These are phyloP conservation scores for Callimorpha dominula DNA, from an alignment of 2,888 invertebrate species.

Conservation along the genomic window DNA sequence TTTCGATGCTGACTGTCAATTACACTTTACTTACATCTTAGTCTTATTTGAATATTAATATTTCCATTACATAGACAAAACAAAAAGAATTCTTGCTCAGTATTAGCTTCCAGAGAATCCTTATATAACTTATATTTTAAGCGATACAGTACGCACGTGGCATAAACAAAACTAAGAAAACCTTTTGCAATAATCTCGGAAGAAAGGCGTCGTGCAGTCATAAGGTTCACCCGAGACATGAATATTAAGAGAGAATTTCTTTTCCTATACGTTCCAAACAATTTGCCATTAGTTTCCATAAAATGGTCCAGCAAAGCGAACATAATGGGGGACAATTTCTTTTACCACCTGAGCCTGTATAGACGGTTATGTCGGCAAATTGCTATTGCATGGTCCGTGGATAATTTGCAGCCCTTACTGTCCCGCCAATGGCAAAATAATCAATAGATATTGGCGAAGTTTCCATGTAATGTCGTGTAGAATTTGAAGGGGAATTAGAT, in stretches of 20 bases:
- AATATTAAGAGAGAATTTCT: conserved; percentile 70
- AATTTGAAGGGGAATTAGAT: conserved; percentile 9
- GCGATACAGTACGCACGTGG: conserved; percentile 52
- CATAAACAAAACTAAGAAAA: conserved; percentile 57
- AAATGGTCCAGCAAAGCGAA: conserved; percentile 75
- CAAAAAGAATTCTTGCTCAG: conserved; percentile 10
- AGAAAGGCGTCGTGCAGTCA: conserved; percentile 54
- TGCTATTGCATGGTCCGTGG: conserved; percentile 53
- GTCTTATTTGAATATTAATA: not conserved
- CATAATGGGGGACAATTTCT: conserved; percentile 80
- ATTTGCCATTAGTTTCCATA: conserved; percentile 77
- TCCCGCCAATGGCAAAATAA: conserved; percentile 38
- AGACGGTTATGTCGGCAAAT: conserved; percentile 48
- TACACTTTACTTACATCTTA: not conserved
- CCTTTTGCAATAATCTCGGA: conserved; percentile 57
- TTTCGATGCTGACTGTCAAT: not conserved
- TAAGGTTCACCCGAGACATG: conserved; percentile 67
- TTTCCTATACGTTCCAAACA: conserved; percentile 68
- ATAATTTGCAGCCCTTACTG: conserved; percentile 51
- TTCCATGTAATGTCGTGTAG: conserved; percentile 29
- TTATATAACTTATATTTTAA: conserved; percentile 55
- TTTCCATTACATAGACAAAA: conserved; percentile 13
- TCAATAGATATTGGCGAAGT: conserved; percentile 45
- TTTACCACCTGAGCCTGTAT: conserved; percentile 75
- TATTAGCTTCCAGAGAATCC: conserved; percentile 34